Evolutionary conservation across 2,888 invertebrate genomes (phyloP).

Genomic region (Troides aeacus): DNA sequence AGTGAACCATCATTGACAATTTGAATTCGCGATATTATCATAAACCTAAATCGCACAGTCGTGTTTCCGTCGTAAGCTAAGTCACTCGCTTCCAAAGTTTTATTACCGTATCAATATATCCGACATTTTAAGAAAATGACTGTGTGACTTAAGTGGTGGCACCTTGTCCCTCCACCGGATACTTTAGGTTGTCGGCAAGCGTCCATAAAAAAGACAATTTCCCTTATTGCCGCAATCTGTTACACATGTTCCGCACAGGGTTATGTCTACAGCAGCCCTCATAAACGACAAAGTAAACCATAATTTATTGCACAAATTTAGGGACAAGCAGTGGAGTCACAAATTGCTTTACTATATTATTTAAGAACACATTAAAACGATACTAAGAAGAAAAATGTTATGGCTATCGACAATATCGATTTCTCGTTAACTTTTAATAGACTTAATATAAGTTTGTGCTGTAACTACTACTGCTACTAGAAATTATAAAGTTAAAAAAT

Average conservation of each 20-base stretch:
- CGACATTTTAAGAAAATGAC: constrained; percentile 24
- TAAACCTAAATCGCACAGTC: too few relatives aligned
- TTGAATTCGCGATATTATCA: too few relatives aligned
- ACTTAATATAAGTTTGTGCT: not conserved
- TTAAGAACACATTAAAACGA: constrained; percentile 47
- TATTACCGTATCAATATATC: constrained; percentile 19
- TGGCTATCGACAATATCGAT: constrained; percentile 5
- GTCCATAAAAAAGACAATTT: constrained; percentile 80
- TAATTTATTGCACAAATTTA: constrained; percentile 77
- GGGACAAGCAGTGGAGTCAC: constrained; percentile 72
- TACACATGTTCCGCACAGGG: constrained; percentile 72
- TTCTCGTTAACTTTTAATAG: not conserved
- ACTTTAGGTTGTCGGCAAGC: constrained; percentile 68
- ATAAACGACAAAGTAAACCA: constrained; percentile 80
- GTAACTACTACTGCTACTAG: too few relatives aligned
- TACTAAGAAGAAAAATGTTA: constrained; percentile 20
- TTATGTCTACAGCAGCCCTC: constrained; percentile 73
- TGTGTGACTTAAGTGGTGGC: constrained; percentile 28
- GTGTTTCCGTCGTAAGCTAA: not conserved
- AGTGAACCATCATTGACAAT: too few relatives aligned
- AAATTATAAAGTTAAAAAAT: not conserved
- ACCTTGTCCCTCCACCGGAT: constrained; percentile 38
- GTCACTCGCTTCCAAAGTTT: not conserved
- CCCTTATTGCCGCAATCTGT: constrained; percentile 79
- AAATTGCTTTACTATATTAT: constrained; percentile 60